Evolutionary conservation across 2,113 vertebrate species (phyloP).

Genomic region (Sylvia atricapilla): DNA sequence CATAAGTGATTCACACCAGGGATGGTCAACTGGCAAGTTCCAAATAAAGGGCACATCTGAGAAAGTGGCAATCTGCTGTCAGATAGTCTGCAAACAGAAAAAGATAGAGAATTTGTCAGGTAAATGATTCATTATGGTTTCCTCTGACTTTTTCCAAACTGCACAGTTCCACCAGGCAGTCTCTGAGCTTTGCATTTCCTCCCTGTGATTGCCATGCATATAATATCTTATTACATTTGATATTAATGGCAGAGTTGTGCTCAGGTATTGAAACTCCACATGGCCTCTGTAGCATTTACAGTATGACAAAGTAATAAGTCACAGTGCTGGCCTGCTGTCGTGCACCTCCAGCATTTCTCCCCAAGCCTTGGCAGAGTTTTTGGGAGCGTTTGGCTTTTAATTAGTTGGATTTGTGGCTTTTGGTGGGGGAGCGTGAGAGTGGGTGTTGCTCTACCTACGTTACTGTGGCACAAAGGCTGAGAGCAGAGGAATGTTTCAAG

Average conservation of each 20-base stretch:
- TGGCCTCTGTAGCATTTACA: conserved; percentile 57
- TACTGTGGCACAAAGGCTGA: not conserved
- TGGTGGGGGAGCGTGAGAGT: not conserved
- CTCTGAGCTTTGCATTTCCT: conserved; percentile 11
- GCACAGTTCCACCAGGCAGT: not conserved
- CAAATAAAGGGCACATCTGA: conserved; percentile 8
- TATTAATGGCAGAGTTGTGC: conserved; percentile 57
- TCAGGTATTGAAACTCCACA: conserved; percentile 62
- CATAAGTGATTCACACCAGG: not conserved
- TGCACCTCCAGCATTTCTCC: not conserved
- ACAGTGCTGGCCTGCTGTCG: not conserved
- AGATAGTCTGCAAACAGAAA: conserved; percentile 27
- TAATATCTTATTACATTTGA: conserved; percentile 50
- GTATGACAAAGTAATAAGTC: conserved; percentile 55
- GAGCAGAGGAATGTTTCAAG: not conserved
- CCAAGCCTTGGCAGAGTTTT: not conserved
- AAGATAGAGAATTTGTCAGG: not conserved
- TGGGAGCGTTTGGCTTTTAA: conserved; percentile 5
- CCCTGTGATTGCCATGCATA: conserved; percentile 46
- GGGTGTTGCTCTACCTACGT: not conserved
- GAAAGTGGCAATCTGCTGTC: conserved; percentile 30
- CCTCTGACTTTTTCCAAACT: conserved; percentile 6
- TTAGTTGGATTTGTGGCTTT: conserved; percentile 5
- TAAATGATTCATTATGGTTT: conserved; percentile 43
- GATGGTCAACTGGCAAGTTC: not conserved